Percentiles rank a stretch among this genome's conserved stretches.
Conservation (phyloP, 2,888 invertebrate genomes). For the Philopedon plagiatum region DNA sequence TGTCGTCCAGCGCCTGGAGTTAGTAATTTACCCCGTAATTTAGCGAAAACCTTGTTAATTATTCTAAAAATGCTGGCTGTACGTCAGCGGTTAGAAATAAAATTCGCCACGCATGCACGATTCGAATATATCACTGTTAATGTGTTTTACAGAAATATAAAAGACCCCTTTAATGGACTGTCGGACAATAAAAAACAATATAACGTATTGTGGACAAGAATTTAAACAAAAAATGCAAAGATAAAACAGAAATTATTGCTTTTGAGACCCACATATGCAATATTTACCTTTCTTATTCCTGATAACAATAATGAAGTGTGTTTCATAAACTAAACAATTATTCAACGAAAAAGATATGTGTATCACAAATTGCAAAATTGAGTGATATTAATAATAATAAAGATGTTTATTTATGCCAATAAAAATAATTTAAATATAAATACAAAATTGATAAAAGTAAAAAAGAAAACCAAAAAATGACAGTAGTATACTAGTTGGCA, state of each 20-base stretch:
- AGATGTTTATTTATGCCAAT: too few species aligned
- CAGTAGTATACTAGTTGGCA: too few species aligned
- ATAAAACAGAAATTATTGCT: conserved; percentile 9
- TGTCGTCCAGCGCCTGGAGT: conserved; percentile 25
- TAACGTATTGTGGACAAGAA: conserved; percentile 11
- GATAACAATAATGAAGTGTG: background rate
- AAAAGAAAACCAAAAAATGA: too few species aligned
- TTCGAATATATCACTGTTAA: conserved; percentile 31
- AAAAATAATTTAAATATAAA: too few species aligned
- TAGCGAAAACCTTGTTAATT: conserved; percentile 48
- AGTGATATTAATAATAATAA: too few species aligned
- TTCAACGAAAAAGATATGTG: background rate
- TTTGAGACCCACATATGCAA: background rate
- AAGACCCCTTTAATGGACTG: conserved; percentile 21
- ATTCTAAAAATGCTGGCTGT: conserved; percentile 39
- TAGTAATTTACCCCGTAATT: conserved; percentile 43
- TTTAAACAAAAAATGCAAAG: conserved; percentile 13
- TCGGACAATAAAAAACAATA: conserved; percentile 20
- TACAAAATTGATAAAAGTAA: too few species aligned
- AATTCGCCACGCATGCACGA: conserved; percentile 28
- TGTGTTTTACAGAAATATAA: conserved; percentile 26
- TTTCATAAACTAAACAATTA: background rate
- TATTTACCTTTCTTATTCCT: background rate
- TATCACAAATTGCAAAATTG: background rate
- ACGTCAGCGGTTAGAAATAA: conserved; percentile 40